Base-by-base conservation (phyloP, 2,113 vertebrate species). In the Anarhynchus alexandrinus region DNA sequence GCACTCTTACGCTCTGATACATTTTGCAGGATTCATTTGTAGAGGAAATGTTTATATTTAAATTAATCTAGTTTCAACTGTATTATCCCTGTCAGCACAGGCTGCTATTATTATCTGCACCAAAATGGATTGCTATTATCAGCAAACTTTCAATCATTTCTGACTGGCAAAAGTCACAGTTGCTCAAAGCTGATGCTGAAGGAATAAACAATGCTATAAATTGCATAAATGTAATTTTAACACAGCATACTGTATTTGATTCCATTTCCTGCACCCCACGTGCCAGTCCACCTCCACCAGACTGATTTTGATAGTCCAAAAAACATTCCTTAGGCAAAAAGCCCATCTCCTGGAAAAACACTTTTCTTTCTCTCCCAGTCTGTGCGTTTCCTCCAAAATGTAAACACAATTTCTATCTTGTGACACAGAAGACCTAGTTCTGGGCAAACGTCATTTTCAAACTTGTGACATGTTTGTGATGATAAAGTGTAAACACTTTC, bases 401-500 rank as follows among this genome's bases (percentile, higher is more conserved):
- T 5, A 76, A 85, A 54, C 29, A 69, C 58, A 78, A 14, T 85
- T 95, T 85, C 58, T 73, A 9, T 84, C 36, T 76, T 54, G 62
- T 62, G 49, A 77, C 45, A 85, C 36, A 76, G 29, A 94, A 74
- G 32, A 82, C 77, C 71, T 73, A 73, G 49, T 73, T 43, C 57
- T 66, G 58, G 57, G 49, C 5, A 96, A 90, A 87, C 4, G 3
- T 38, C 6, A 70, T 89, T 91, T 96, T 95, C 74, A 91, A 93
- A 90, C 38, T 45, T 55, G 34, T 85, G 81, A 72, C 54, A 82
- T 27, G 40, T 77, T 93, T 89, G 62, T 87, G 58, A 69, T 94
- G 70, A 94, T 94, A 91, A 86, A 86, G 22, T 85, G 51, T 47
- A 85, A 94, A 82, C n/a, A 66, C 36, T 80, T 95, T 90, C 74